phyloP scores from a whole-genome alignment of 1,140 invertebrate species.

The Telenomus remus region DNA sequence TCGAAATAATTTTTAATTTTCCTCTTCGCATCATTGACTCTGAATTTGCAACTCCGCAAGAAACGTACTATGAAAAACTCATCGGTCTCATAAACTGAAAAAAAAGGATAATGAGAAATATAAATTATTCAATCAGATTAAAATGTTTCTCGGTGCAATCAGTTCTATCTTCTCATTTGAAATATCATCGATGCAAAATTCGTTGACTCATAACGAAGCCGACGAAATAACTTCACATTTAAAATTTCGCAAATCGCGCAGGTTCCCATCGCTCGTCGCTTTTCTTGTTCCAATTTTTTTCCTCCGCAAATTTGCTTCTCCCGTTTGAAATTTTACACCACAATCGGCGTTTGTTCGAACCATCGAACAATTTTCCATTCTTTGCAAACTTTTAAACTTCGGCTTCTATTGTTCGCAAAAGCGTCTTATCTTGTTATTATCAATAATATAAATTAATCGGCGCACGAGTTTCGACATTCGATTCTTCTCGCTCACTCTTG shows the following conservation, averaged over 20 bases:
- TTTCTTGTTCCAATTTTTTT: too few species aligned
- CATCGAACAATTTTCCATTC: too few species aligned
- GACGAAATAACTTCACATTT: too few species aligned
- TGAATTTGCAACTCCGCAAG: constrained; percentile 79
- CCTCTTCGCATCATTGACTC: constrained; percentile 76
- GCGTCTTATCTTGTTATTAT: constrained; percentile 7
- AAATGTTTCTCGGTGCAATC: background rate
- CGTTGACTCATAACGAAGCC: too few species aligned
- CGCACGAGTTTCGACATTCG: background rate
- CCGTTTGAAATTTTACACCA: too few species aligned
- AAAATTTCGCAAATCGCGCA: too few species aligned
- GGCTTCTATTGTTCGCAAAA: background rate
- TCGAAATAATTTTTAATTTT: constrained; percentile 78
- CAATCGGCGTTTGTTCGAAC: too few species aligned
- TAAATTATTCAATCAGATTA: background rate
- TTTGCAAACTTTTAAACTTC: too few species aligned
- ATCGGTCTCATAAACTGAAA: constrained; percentile 62
- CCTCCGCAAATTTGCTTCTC: too few species aligned
- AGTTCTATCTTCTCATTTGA: too few species aligned
- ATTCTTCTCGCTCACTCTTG: constrained; percentile 1
- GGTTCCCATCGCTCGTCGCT: too few species aligned
- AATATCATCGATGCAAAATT: too few species aligned
- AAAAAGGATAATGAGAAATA: background rate
- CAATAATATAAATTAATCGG: constrained; percentile 13
- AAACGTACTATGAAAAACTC: constrained; percentile 78